Evolutionary conservation across 1,140 invertebrate species (phyloP), one percentile per base, ranked within the genome.

Genomic region (Dysdera silvatica): DNA sequence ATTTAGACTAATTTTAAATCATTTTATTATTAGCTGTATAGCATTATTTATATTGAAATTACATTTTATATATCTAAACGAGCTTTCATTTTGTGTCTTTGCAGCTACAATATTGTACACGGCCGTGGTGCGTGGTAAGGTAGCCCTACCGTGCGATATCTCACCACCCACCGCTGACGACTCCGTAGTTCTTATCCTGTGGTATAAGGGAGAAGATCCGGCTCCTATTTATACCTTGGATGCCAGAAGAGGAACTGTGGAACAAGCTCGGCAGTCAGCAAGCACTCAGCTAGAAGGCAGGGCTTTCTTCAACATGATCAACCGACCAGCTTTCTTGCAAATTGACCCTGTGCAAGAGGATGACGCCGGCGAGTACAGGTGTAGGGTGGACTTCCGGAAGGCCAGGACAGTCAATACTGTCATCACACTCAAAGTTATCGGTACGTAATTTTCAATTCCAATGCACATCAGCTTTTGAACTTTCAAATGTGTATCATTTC

Each of bases 401-500:
- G 90, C 89, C 10, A 89, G 89, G 0, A 93, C 91, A 2, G 82
- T 88, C 68, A 94, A 93, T 76, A 88, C 86, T 72, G 85, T 89
- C 77, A 88, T 93, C 72, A 88, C 89, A 74, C 82, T 95, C 68
- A 89, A 88, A 68, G 89, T 94, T 67, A 91, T 92, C 74, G 89
- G 91, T 94, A 81, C 85, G 85, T 86, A 70, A 4, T 6, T 28
- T 31, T 49, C n/a, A n/a, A n/a, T n/a, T n/a, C n/a, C n/a, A n/a
- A n/a, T n/a, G n/a, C n/a, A n/a, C n/a, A n/a, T n/a, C n/a, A n/a
- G n/a, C n/a, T n/a, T n/a, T n/a, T n/a, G n/a, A n/a, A n/a, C n/a
- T n/a, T n/a, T n/a, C n/a, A n/a, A n/a, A n/a, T n/a, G n/a, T n/a
- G n/a, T n/a, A n/a, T n/a, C n/a, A n/a, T n/a, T n/a, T n/a, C n/a